phyloP scores from a whole-genome alignment of 2,888 invertebrate species.

The Catocala sponsa region DNA sequence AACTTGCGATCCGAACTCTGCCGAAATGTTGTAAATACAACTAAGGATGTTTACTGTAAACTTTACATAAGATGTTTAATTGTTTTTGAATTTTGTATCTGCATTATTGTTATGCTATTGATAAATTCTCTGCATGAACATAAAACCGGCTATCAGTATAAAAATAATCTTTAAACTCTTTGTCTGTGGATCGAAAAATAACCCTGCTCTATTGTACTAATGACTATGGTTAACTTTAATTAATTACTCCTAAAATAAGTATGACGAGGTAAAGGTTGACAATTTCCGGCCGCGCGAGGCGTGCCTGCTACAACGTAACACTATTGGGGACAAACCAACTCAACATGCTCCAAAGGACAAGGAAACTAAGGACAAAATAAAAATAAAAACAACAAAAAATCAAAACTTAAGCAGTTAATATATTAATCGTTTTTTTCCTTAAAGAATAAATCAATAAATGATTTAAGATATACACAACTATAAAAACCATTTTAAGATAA shows the following conservation, averaged over 20 bases:
- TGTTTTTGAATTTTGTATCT: constrained; percentile 78
- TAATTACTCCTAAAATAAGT: constrained; percentile 86
- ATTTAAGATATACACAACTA: constrained; percentile 88
- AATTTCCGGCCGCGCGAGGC: constrained; percentile 73
- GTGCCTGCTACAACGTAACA: constrained; percentile 62
- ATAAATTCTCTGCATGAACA: constrained; percentile 82
- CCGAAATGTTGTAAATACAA: constrained; percentile 79
- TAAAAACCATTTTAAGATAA: constrained; percentile 88
- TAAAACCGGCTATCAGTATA: constrained; percentile 87
- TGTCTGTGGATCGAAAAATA: constrained; percentile 88
- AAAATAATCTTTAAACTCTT: constrained; percentile 85
- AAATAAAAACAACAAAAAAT: constrained; percentile 84
- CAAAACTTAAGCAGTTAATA: constrained; percentile 88
- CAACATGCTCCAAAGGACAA: constrained; percentile 71
- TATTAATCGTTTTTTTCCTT: constrained; percentile 87
- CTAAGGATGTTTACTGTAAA: constrained; percentile 81
- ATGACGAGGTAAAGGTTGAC: constrained; percentile 87
- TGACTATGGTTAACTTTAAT: constrained; percentile 86
- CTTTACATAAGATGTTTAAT: constrained; percentile 77
- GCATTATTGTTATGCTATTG: constrained; percentile 75
- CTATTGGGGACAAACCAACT: constrained; percentile 66
- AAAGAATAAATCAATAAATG: constrained; percentile 88
- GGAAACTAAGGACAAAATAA: constrained; percentile 70
- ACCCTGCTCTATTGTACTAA: constrained; percentile 88
- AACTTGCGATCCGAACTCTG: constrained; percentile 77